Percentiles rank a stretch among this genome's conserved stretches.
These are phyloP conservation scores for Chelonus formosanus DNA, from an alignment of 2,888 invertebrate species.

Conservation along the genomic window DNA sequence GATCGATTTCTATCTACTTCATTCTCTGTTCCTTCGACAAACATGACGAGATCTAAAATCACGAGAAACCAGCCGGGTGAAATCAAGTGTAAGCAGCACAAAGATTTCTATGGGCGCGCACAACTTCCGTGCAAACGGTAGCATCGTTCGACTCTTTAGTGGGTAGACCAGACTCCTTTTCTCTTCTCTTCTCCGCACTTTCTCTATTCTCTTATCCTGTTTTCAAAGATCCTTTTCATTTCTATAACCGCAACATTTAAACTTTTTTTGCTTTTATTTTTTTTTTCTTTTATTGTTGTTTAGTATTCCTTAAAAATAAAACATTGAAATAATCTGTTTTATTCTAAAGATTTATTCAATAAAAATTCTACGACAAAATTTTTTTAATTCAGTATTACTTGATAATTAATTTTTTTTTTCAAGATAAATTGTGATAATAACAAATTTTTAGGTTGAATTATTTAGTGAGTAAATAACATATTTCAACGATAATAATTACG, in stretches of 20 bases:
- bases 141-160: constrained; percentile 5
- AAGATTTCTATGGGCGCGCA: constrained; percentile 34
- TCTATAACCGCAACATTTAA: background rate
- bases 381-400: too few species aligned
- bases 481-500: background rate
- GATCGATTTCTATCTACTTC: constrained; percentile 18
- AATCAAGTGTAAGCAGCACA: constrained; percentile 39
- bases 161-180: constrained; percentile 28
- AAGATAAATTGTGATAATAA: too few species aligned
- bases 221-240: constrained; percentile 10
- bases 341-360: background rate
- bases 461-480: too few species aligned
- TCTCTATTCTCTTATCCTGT: constrained; percentile 15
- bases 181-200: constrained; percentile 18
- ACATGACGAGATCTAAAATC: constrained; percentile 14
- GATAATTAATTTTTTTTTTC: too few species aligned
- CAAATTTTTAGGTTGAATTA: too few species aligned
- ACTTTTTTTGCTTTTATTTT: constrained; percentile 19
- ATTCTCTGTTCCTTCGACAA: constrained; percentile 9
- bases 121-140: constrained; percentile 27
- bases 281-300: constrained; percentile 26
- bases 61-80: constrained; percentile 28
- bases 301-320: background rate
- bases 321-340: background rate
- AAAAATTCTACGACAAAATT: too few species aligned